Evolutionary conservation across 2,888 invertebrate species (phyloP), one percentile per base, ranked within the genome.

Genomic region (Morpho achilles): DNA sequence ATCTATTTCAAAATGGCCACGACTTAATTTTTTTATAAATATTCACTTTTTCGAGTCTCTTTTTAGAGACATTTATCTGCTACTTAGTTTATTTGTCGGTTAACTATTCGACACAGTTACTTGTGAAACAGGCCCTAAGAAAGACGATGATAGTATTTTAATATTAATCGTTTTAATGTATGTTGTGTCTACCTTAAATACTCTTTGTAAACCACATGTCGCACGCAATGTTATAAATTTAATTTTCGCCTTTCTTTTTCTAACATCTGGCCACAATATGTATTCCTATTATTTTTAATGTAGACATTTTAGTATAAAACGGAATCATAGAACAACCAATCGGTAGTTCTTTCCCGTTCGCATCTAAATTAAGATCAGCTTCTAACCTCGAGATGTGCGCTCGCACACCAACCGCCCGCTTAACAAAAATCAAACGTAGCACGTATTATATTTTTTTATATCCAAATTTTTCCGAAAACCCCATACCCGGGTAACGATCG

Each of bases 351-450:
- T 70, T 69, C 73, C 74, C 73, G 84, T 80, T 79, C 80, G 83
- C 77, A 63, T 87, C 89, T 90, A 90, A 76, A 87, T 88, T 86
- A 88, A 88, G 88, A 88, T 75, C 82, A 78, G 74, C 79, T 77
- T 74, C 71, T 75, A 86, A 80, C 87, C 87, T 87, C 86, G 82
- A 66, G 66, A 89, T 89, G 89, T 82, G 80, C 73, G 65, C 70
- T 80, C 87, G 86, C 88, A 87, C 73, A 78, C 69, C 72, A 69
- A 72, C 69, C 74, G 76, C 64, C 70, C 77, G 72, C 79, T 73
- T 82, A 80, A 77, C 77, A 80, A 86, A 82, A 84, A 78, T 75
- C 79, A 86, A 85, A 83, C 89, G 87, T 82, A 85, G 84, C 76
- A 83, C 85, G 80, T 87, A 84, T 84, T 84, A 85, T 86, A 87